Evolutionary conservation across 2,888 invertebrate genomes (phyloP), one percentile per base, ranked within the genome.

Genomic region (Limenitis arthemis): DNA sequence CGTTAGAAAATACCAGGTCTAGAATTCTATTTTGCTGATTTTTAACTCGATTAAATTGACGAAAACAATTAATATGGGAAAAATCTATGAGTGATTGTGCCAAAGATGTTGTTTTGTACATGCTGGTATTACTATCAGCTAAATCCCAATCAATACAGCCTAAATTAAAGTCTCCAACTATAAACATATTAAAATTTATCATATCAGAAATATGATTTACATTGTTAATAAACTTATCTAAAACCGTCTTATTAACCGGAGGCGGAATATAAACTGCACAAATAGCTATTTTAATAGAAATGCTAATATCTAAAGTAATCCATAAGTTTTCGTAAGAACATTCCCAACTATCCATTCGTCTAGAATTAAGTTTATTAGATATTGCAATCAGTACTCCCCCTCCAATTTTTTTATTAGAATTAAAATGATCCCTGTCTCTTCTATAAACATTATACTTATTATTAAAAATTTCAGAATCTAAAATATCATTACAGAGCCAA

Each of bases 91-190:
- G 31, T 12, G 36, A 20, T 44, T 44, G 32, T n/a, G 44, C 44
- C n/a, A 38, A 6, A 12, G 8, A 20, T 6, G 38, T 20, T 20
- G 20, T 44, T 20, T 8, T 2, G 12, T 8, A 20, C 8, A 1
- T 4, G 11, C 8, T 8, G 20, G 8, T 9, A n/a, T 5, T 6
- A 12, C 8, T 9, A 20, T 20, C 7, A 33, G 6, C 44, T 12
- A 49, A 42, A 29, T 42, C 30, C 51, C 51, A 51, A 30, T 51
- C 41, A 7, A 51, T 36, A 36, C 46, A 34, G 20, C 47, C 37
- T 30, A 47, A 51, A 40, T 51, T 51, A 40, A 51, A 51, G 28
- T 51, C 51, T 2, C 51, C 51, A 34, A 51, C 28, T 30, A 51
- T 51, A 36, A 38, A 36, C 12, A 9, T 33, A 31, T 9, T 30